Evolutionary conservation across 1,140 invertebrate genomes (phyloP), one percentile per base, ranked within the genome.

Genomic region (Ylistrum balloti): DNA sequence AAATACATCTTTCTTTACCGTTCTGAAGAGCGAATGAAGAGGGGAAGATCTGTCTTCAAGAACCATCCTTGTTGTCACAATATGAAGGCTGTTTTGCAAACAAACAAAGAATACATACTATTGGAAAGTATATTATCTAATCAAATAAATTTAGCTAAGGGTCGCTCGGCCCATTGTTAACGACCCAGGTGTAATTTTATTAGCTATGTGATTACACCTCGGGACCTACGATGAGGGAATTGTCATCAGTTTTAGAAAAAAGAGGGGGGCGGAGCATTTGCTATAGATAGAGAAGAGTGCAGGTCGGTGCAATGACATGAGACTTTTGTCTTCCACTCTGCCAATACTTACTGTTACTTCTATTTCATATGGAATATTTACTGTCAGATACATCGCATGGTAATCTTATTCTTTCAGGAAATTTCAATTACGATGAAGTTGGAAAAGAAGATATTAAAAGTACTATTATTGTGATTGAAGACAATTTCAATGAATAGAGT

Each of bases 361-460:
- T 74, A 28, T 28, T n/a, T 5, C n/a, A 74, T 74, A 5, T 7
- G 1, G n/a, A 28, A 11, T 74, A 28, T 74, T 28, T 74, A 74
- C 22, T 17, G 9, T 17, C n/a, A 74, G 56, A 74, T n/a, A 74
- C 56, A 28, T 74, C n/a, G 22, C 22, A 28, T 74, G 56, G 56
- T 74, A 74, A 74, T 74, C 56, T 74, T 74, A 74, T 74, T 74
- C 56, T 74, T 74, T 74, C 56, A 74, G 28, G n/a, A 74, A 74
- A 74, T 74, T 74, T 74, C 56, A 74, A 74, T 74, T 74, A 74
- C 56, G 2, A n/a, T 74, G 22, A 5, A 28, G 2, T 17, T 74
- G 2, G 56, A 74, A 5, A n/a, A 3, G n/a, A 74, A 74, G 56
- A 74, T 74, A 74, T 74, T 74, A 74, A 74, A 74, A 74, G 5